Base-by-base conservation (phyloP, 2,113 vertebrate genomes). In the Clarias gariepinus region DNA sequence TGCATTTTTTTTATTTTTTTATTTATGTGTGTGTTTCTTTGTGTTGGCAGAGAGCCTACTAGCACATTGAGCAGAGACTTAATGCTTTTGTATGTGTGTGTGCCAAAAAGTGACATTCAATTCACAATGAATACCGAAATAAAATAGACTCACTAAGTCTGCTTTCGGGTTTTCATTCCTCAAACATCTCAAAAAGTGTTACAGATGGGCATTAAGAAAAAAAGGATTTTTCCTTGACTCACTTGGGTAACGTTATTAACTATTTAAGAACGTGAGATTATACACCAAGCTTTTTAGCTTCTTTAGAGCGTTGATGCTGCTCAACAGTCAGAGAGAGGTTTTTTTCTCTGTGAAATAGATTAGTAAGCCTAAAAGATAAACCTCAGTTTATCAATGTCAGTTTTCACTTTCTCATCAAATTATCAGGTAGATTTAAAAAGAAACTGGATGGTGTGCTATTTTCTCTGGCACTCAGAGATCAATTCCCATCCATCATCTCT, bases 361-460 rank as follows among this genome's bases (percentile, higher is more conserved):
- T 61, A 41, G 33, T 61, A 25, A 81, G 33, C 78, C 78, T 41
- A 61, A 81, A 81, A 60, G 78, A 81, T 30, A 41, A 61, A 30
- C 12, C 1, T 41, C 57, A 81, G 78, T 81, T 81, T 81, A 61
- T 81, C 78, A 81, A 36, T 41, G 78, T 81, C 78, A 81, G 78
- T 81, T 81, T 81, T 81, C 78, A 81, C 78, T 41, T 61, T 81
- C 78, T 81, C 57, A 81, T 81, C 57, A 61, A 61, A 81, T 81
- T 81, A 81, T 81, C 78, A 81, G 58, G 30, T 61, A 36, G 57
- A 81, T 81, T 81, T 81, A 60, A 81, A 81, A 4, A 81, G 57
- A 81, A 81, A 61, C 25, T 81, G 33, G 78, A 81, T 81, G 57
- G 30, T 61, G 57, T 21, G 78, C 78, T 61, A 81, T 81, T 81